phyloP scores from a whole-genome alignment of 2,888 invertebrate species.

The Osmoderma eremita region DNA sequence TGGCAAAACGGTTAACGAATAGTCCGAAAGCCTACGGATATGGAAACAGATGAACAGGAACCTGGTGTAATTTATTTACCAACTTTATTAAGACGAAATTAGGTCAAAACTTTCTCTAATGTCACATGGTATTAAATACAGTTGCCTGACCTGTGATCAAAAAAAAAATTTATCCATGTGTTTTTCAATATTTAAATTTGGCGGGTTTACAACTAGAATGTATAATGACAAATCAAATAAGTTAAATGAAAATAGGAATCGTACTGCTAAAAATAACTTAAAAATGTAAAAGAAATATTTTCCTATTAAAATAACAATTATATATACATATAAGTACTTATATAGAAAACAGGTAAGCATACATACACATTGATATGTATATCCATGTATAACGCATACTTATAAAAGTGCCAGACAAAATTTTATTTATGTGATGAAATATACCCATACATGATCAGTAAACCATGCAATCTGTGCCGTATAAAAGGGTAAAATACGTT shows the following conservation, averaged over 20 bases:
- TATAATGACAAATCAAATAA: too few species aligned
- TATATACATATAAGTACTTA: too few species aligned
- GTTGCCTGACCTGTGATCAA: too few species aligned
- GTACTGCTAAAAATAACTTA: too few species aligned
- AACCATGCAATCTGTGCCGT: constrained; percentile 29
- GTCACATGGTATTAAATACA: constrained; percentile 18
- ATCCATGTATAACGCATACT: not conserved
- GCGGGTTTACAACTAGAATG: too few species aligned
- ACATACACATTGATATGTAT: not conserved
- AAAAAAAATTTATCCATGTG: too few species aligned
- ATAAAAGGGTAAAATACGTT: constrained; percentile 43
- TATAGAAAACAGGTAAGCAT: not conserved
- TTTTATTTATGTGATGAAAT: constrained; percentile 37
- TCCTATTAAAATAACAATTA: too few species aligned
- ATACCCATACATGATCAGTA: constrained; percentile 37
- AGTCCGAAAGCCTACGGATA: not conserved
- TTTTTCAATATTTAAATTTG: too few species aligned
- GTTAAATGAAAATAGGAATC: too few species aligned
- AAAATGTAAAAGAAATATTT: too few species aligned
- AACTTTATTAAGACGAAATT: constrained; percentile 33
- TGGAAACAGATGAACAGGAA: constrained; percentile 32
- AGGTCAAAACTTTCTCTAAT: constrained; percentile 41
- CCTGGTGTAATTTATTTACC: too few species aligned
- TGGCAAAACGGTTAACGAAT: too few species aligned
- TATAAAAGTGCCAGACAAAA: constrained; percentile 22